Evolutionary conservation across 2,113 vertebrate species (phyloP).

Genomic region (Dermatemys mawii): DNA sequence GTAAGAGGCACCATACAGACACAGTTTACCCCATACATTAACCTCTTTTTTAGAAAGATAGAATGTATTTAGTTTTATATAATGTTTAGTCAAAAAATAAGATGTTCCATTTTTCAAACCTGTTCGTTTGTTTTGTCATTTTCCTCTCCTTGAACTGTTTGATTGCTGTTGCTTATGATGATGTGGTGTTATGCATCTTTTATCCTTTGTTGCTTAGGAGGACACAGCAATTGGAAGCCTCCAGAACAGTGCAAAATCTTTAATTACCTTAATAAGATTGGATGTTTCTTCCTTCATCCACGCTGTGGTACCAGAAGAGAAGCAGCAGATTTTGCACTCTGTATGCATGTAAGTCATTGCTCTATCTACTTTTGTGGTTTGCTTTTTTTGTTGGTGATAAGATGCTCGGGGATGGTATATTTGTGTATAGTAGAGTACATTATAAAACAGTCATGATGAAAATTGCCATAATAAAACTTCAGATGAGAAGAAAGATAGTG

Average conservation of each 20-base stretch:
- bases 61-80: not conserved
- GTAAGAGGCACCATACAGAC: not conserved
- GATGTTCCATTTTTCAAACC: no score
- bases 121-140: not conserved
- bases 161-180: not conserved
- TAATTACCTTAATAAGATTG: conserved; percentile 82
- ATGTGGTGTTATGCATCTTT: not conserved
- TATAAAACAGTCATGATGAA: not conserved
- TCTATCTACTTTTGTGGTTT: not conserved
- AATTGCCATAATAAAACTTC: not conserved
- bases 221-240: conserved; percentile 81
- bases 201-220: conserved; percentile 67
- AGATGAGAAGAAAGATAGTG: not conserved
- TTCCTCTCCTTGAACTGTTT: not conserved
- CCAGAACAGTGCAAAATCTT: conserved; percentile 81
- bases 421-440: not conserved
- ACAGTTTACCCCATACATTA: not conserved
- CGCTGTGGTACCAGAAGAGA: conserved; percentile 81
- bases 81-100: not conserved
- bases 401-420: not conserved
- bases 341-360: conserved; percentile 80
- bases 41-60: not conserved
- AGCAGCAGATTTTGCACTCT: conserved; percentile 85
- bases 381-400: not conserved
- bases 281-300: conserved; percentile 87